phyloP scores from a whole-genome alignment of 2,113 vertebrate species.

The Phainopepla nitens region DNA sequence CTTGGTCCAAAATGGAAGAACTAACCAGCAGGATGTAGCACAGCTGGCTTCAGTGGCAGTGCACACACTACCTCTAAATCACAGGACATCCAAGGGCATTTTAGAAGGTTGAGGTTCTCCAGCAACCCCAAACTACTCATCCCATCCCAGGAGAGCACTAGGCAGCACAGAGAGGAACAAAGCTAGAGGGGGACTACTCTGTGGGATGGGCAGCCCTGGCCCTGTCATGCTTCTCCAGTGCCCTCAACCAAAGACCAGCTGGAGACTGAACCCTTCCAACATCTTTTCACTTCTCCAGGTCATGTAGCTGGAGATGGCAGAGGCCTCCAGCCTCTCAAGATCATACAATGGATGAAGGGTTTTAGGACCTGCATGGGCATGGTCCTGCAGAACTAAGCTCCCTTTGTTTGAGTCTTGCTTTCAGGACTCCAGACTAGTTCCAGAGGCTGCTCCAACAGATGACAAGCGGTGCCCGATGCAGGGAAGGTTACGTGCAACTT shows the following conservation, averaged over 20 bases:
- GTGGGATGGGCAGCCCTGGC: not conserved
- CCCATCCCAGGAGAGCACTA: not conserved
- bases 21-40: not conserved
- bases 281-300: not conserved
- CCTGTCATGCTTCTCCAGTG: not conserved
- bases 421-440: not conserved
- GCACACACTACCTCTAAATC: not conserved
- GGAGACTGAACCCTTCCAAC: not conserved
- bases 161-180: not conserved
- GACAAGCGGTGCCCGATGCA: fast-evolving
- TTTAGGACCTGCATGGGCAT: not conserved
- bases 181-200: not conserved
- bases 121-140: not conserved
- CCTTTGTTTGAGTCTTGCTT: not conserved
- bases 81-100: not conserved
- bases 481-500: not conserved
- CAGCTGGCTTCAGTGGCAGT: not conserved
- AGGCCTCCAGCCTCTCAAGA: not conserved
- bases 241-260: not conserved
- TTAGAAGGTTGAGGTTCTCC: not conserved
- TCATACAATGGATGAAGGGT: not conserved
- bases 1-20: not conserved
- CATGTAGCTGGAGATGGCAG: fast-evolving
- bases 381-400: not conserved
- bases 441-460: not conserved